Evolutionary conservation across 2,888 invertebrate species (phyloP).

Genomic region (Dicyrtoma fusca): DNA sequence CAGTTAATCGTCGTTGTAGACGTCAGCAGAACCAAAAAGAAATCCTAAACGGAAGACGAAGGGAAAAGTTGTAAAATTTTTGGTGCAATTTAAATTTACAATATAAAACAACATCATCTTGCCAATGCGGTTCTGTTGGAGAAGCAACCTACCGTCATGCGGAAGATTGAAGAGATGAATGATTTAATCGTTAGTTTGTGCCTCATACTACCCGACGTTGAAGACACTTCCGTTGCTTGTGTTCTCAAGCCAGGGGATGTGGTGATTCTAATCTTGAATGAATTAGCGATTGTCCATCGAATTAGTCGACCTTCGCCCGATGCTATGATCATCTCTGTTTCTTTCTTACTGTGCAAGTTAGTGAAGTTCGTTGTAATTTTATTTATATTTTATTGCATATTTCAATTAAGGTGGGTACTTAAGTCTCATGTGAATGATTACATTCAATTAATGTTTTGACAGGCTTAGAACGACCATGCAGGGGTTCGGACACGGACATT

Average conservation of each 20-base stretch:
- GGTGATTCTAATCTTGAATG: conserved; percentile 40
- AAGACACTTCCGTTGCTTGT: conserved; percentile 56
- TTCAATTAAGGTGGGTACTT: too few species aligned
- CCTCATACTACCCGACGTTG: conserved; percentile 67
- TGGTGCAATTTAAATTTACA: conserved; percentile 65
- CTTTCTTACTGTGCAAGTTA: conserved; percentile 83
- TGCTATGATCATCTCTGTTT: conserved; percentile 75
- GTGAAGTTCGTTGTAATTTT: too few species aligned
- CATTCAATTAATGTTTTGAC: too few species aligned
- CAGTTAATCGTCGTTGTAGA: conserved; percentile 28
- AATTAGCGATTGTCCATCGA: conserved; percentile 23
- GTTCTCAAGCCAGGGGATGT: conserved; percentile 47
- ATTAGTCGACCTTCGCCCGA: not conserved
- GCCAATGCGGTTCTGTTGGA: conserved; percentile 63
- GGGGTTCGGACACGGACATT: conserved; percentile 77
- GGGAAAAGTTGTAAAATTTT: too few species aligned
- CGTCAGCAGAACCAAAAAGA: too few species aligned
- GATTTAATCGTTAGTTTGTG: conserved; percentile 74
- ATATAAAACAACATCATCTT: conserved; percentile 62
- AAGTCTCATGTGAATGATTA: too few species aligned
- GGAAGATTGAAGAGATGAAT: conserved; percentile 65
- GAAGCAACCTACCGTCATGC: conserved; percentile 67
- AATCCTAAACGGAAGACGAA: too few species aligned
- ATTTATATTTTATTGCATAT: too few species aligned
- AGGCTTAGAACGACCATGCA: conserved; percentile 82